A percentile compares a stretch with the other conserved stretches of the same genome.
phyloP scores from a whole-genome alignment of 2,797 vertebrate genomes.

The Muraenolepis orangiensis region DNA sequence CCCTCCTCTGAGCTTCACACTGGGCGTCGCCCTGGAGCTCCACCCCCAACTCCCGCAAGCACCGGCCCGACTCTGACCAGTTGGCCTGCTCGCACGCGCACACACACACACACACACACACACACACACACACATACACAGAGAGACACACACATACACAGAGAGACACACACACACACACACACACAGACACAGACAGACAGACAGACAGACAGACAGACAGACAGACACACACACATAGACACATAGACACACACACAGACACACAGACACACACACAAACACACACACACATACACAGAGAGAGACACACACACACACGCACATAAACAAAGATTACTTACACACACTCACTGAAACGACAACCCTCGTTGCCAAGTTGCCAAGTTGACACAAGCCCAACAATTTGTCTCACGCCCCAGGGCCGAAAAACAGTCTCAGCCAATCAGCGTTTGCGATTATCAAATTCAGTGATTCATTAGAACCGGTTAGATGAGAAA shows the following conservation, averaged over 20 bases:
- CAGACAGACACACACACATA: background rate
- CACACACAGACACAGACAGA: background rate
- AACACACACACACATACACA: background rate
- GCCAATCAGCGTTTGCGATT: background rate
- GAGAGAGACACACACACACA: background rate
- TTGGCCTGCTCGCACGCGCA: constrained; percentile 41
- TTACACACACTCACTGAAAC: too few relatives aligned
- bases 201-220: background rate
- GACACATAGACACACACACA: too few relatives aligned
- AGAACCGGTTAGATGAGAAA: background rate
- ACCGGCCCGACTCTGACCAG: constrained; percentile 62
- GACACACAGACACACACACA: constrained; percentile 1
- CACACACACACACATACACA: constrained; percentile 1
- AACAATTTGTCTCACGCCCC: background rate
- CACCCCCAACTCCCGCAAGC: constrained; percentile 57
- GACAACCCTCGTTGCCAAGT: too few relatives aligned
- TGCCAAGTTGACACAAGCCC: background rate
- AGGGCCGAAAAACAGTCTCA: background rate
- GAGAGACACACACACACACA: background rate
- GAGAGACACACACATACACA: background rate
- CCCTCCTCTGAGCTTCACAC: constrained; percentile 71
- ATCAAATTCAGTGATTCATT: background rate
- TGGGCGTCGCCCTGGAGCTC: constrained; percentile 67
- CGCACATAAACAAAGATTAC: too few relatives aligned
- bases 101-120: constrained; percentile 9